phyloP scores from a whole-genome alignment of 1,140 invertebrate genomes.

The Papilio dardanus region DNA sequence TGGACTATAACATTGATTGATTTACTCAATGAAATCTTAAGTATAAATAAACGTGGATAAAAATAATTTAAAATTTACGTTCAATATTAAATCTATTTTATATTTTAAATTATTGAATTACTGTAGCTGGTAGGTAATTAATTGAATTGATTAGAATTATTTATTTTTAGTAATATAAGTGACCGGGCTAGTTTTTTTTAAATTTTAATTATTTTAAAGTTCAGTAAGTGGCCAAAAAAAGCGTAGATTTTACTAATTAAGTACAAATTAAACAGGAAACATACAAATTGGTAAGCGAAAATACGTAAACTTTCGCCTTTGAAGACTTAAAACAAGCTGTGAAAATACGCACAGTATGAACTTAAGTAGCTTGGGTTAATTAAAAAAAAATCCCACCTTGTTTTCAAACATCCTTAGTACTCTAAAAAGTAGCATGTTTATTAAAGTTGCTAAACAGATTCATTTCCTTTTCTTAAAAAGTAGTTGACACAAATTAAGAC shows the following conservation, averaged over 20 bases:
- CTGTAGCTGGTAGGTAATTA: neutral
- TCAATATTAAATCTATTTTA: neutral
- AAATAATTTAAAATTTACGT: neutral
- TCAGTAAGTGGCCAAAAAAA: too few relatives aligned
- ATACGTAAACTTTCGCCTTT: neutral
- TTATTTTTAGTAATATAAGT: too few relatives aligned
- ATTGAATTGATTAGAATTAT: too few relatives aligned
- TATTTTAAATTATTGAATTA: neutral
- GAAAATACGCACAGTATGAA: neutral
- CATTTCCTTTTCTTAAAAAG: slow-evolving; percentile 6
- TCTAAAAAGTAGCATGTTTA: neutral
- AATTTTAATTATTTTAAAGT: too few relatives aligned
- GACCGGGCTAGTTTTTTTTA: too few relatives aligned
- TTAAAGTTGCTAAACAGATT: slow-evolving; percentile 17
- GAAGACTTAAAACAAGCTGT: neutral
- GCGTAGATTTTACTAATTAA: too few relatives aligned
- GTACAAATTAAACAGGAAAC: too few relatives aligned
- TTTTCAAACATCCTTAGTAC: neutral
- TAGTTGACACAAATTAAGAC: neutral
- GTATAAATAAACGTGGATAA: neutral
- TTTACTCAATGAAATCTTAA: neutral
- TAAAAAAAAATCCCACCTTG: neutral
- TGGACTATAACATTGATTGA: neutral
- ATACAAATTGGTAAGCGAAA: too few relatives aligned
- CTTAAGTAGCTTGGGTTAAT: neutral